These are phyloP conservation scores for Hylaeus volcanicus DNA, from an alignment of 1,140 invertebrate genomes.

Conservation along the genomic window DNA sequence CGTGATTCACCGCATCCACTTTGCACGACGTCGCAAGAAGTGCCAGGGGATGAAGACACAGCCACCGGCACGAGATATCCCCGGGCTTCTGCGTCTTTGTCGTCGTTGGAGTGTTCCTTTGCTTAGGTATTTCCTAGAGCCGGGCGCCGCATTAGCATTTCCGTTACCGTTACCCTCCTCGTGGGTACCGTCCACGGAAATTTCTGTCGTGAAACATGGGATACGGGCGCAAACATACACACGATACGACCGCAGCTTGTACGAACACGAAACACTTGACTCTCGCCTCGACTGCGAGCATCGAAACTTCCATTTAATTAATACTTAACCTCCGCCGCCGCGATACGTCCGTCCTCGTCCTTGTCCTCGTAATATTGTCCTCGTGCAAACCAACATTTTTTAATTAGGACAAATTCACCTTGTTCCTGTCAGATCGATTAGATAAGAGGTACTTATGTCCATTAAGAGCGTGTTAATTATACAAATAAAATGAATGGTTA, in stretches of 20 bases:
- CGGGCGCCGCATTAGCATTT: conserved; percentile 70
- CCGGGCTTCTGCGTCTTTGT: conserved; percentile 58
- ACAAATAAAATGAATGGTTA: too few relatives aligned
- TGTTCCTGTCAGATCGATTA: too few relatives aligned
- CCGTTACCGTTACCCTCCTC: conserved; percentile 69
- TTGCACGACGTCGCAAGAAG: conserved; percentile 37
- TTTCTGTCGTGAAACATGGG: conserved; percentile 50
- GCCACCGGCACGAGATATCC: conserved; percentile 65
- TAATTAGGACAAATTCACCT: too few relatives aligned
- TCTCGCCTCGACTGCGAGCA: conserved; percentile 10
- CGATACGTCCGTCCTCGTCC: background rate
- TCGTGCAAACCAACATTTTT: background rate
- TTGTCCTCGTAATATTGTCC: background rate
- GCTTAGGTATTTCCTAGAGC: conserved; percentile 63
- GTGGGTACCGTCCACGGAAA: conserved; percentile 60
- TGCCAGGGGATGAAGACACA: conserved; percentile 46
- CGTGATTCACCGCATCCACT: conserved; percentile 50
- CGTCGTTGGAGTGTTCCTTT: conserved; percentile 45
- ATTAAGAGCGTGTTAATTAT: too few relatives aligned
- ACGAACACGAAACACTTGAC: conserved; percentile 33
- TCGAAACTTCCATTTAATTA: conserved; percentile 19
- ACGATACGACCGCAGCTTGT: conserved; percentile 21
- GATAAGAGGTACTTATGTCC: too few relatives aligned
- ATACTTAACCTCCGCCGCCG: background rate
- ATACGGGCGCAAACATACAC: conserved; percentile 43